These are phyloP conservation scores for Fulica atra DNA, from an alignment of 2,113 vertebrate genomes.

Conservation along the genomic window DNA sequence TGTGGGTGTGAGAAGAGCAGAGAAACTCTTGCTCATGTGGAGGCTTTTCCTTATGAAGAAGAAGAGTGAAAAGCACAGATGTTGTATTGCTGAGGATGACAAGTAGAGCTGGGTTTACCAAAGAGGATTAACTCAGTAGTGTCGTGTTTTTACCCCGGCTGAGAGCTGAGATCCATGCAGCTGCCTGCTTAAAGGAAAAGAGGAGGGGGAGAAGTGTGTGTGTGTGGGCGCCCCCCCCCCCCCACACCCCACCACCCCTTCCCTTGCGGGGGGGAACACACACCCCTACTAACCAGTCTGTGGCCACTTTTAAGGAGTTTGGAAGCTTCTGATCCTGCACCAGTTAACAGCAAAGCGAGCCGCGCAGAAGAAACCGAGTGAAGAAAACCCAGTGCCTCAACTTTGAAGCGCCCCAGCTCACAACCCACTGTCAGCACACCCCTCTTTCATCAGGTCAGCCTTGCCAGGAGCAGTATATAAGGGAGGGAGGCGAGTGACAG, in stretches of 20 bases:
- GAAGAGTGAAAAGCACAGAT: not conserved
- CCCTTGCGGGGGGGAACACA: too few species aligned
- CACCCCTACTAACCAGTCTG: fast-evolving
- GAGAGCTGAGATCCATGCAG: too few species aligned
- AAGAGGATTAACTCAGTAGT: not conserved
- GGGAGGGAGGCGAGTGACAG: not conserved
- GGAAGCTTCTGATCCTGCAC: not conserved
- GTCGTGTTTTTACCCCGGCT: too few species aligned
- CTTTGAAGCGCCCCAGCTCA: not conserved
- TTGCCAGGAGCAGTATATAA: not conserved
- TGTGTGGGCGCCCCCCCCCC: too few species aligned
- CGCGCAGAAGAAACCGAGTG: fast-evolving
- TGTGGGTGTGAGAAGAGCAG: too few species aligned
- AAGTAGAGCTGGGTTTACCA: fast-evolving
- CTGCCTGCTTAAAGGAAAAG: too few species aligned
- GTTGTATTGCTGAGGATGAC: not conserved
- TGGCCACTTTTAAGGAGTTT: not conserved
- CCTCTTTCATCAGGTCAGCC: not conserved
- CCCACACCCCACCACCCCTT: too few species aligned
- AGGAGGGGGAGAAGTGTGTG: too few species aligned
- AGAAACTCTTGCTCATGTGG: not conserved
- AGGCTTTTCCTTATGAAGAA: not conserved
- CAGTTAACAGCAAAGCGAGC: not conserved
- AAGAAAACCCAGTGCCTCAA: not conserved
- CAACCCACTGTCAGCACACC: not conserved